A percentile compares a stretch with the other conserved stretches of the same genome.
Evolutionary conservation across 2,113 vertebrate genomes (phyloP).

Genomic region (Dunckerocampus dactyliophorus): DNA sequence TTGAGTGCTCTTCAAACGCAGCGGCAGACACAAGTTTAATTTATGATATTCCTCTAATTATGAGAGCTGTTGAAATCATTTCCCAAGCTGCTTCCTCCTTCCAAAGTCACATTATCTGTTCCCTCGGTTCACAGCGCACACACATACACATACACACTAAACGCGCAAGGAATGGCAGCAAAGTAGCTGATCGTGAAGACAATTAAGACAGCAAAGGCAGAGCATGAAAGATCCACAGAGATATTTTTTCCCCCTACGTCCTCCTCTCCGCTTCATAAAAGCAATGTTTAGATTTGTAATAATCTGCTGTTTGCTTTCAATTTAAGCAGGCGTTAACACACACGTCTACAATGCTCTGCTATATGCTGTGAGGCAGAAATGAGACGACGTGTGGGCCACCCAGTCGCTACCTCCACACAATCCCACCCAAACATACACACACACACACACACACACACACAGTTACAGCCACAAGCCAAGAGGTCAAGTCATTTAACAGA

Average conservation of each 20-base stretch:
- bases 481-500: slow-evolving; percentile 93
- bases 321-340: slow-evolving; percentile 64
- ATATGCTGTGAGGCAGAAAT: slow-evolving; percentile 52
- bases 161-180: slow-evolving; percentile 46
- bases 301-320: slow-evolving; percentile 71
- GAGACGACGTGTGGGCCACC: slow-evolving; percentile 67
- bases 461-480: slow-evolving; percentile 70
- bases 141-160: slow-evolving; percentile 23
- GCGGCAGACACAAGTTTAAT: slow-evolving; percentile 73
- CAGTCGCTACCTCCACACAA: slow-evolving; percentile 58
- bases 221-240: slow-evolving; percentile 57
- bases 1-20: slow-evolving; percentile 78
- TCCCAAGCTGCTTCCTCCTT: slow-evolving; percentile 73
- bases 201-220: slow-evolving; percentile 68
- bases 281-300: slow-evolving; percentile 70
- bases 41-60: slow-evolving; percentile 81
- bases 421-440: slow-evolving; percentile 37
- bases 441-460: slow-evolving; percentile 39
- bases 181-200: slow-evolving; percentile 65
- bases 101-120: slow-evolving; percentile 64
- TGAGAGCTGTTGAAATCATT: slow-evolving; percentile 77
- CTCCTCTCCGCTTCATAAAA: slow-evolving; percentile 57
- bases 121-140: slow-evolving; percentile 46
- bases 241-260: slow-evolving; percentile 46
- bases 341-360: slow-evolving; percentile 55